Percentiles rank a stretch among this genome's conserved stretches.
Evolutionary conservation across 2,888 invertebrate genomes (phyloP).

Genomic region (Macaria notata): DNA sequence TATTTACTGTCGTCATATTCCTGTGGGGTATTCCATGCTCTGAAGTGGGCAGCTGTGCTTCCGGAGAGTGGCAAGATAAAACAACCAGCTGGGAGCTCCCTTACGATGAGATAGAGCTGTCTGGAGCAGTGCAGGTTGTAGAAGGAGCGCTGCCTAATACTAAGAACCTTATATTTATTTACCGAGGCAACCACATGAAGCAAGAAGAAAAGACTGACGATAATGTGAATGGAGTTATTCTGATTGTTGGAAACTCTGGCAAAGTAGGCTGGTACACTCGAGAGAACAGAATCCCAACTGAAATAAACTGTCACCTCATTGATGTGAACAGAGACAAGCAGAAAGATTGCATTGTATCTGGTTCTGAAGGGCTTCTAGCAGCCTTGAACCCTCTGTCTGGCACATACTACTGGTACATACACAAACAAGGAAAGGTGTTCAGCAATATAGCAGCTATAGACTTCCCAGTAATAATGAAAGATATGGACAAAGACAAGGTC

Average conservation of each 20-base stretch:
- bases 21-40: constrained; percentile 90
- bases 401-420: constrained; percentile 83
- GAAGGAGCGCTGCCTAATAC: constrained; percentile 84
- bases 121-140: constrained; percentile 87
- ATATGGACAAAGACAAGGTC: constrained; percentile 87
- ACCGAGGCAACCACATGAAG: constrained; percentile 85
- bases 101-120: constrained; percentile 86
- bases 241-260: constrained; percentile 86
- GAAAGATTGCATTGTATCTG: constrained; percentile 88
- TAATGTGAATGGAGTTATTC: constrained; percentile 85
- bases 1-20: constrained; percentile 87
- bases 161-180: constrained; percentile 88
- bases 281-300: constrained; percentile 85
- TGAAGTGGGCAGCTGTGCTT: constrained; percentile 85
- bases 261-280: constrained; percentile 88
- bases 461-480: constrained; percentile 87
- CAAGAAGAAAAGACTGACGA: constrained; percentile 71
- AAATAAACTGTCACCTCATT: constrained; percentile 87
- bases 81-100: constrained; percentile 86
- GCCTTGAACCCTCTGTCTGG: constrained; percentile 78
- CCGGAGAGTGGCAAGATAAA: constrained; percentile 77
- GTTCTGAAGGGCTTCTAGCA: constrained; percentile 84
- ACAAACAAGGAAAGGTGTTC: constrained; percentile 76
- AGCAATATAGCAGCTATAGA: constrained; percentile 82
- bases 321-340: constrained; percentile 88